Evolutionary conservation across 2,797 vertebrate species (phyloP).

Genomic region (Pantherophis alleghaniensis): DNA sequence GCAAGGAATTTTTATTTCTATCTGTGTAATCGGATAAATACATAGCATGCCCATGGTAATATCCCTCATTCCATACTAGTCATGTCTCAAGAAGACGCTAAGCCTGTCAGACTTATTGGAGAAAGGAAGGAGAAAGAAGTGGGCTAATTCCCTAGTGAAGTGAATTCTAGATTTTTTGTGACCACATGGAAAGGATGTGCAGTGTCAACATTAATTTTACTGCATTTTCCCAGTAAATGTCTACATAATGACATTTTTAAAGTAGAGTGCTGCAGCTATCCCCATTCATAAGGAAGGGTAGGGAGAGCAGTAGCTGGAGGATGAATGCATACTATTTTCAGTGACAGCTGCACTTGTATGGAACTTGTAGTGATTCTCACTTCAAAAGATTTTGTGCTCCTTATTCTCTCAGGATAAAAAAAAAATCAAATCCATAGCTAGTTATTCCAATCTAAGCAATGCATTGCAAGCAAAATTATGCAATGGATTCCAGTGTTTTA

Average conservation of each 20-base stretch:
- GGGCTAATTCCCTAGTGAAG: background rate
- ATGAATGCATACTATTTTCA: background rate
- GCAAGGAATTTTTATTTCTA: background rate
- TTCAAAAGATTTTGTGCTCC: background rate
- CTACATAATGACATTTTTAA: background rate
- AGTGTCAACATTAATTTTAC: background rate
- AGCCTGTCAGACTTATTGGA: too few relatives aligned
- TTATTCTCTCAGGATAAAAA: background rate
- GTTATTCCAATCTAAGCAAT: background rate
- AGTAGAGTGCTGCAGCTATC: background rate
- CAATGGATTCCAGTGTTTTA: background rate
- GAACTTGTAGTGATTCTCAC: background rate
- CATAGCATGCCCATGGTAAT: background rate
- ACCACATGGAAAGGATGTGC: background rate
- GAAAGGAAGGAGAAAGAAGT: too few relatives aligned
- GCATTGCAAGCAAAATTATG: background rate
- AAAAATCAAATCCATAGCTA: too few relatives aligned
- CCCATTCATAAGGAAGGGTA: background rate
- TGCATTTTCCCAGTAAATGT: background rate
- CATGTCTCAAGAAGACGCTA: too few relatives aligned
- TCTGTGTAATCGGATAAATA: background rate
- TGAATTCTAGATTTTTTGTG: background rate
- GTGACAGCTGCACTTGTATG: background rate
- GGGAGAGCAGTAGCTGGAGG: background rate
- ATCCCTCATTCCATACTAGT: background rate